Evolutionary conservation across 2,797 vertebrate species (phyloP), one percentile per base, ranked within the genome.

Genomic region (Channa striata): DNA sequence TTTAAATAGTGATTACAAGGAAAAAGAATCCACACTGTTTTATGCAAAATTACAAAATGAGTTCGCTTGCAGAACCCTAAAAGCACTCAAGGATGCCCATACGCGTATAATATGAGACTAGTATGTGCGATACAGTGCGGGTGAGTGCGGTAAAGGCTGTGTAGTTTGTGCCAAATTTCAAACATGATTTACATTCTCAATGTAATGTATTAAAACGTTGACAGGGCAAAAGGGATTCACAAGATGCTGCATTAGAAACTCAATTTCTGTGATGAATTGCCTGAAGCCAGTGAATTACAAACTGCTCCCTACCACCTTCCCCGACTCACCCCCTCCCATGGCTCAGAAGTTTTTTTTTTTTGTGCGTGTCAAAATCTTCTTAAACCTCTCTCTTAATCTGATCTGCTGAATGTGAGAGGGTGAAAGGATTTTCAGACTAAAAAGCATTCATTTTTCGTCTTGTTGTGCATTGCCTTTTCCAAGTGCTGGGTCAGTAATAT

Each of bases 251-350:
- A 96, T 97, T 97, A 97, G 97, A 98, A 99, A 98, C 97, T 97
- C 97, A 96, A 98, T 99, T 98, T 98, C 96, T 96, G 96, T 98
- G 97, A 99, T 99, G 97, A 99, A 99, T 99, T 97, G 97, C 97
- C 96, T 95, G 94, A 94, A 96, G 97, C 96, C 96, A 96, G 95
- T 96, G 97, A 98, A 99, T 98, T 96, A 97, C 96, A 98, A 97
- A 97, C 96, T 95, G 92, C 92, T 90, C 89, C 76, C 89, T 85
- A 78, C 91, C 91, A 91, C 92, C 91, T 90, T 90, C 94, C 84
- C 96, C 94, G 93, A 95, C 95, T 95, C 87, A 74, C 84, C 91
- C 82, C 90, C 90, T 84, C 91, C 96, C 92, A 91, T 91, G 94
- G 95, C 96, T 97, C 95, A 96, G 95, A 97, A 96, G 95, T 89